Conservation (phyloP, 2,113 vertebrate species). For the mouse (Mus musculus) region GRCm39 chr1:146478501-146479000, state of each 20-base stretch:
- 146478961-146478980: background rate
- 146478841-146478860: background rate
- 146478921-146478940: background rate
- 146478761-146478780: slow-evolving; percentile 24
- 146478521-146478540: background rate
- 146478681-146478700: too few species aligned
- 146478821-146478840: background rate
- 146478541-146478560: background rate
- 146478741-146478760: background rate
- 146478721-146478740: too few species aligned
- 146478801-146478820: background rate
- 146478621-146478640: background rate
- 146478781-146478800: background rate
- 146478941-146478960: background rate
- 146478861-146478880: background rate
- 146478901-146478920: background rate
- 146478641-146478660: background rate
- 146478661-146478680: too few species aligned
- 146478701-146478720: too few species aligned
- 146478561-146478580: too few species aligned
- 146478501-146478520: background rate
- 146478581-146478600: background rate
- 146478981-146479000: background rate
- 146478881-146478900: background rate
- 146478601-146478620: background rate